phyloP scores from a whole-genome alignment of 2,797 vertebrate genomes.

The Coluber constrictor region DNA sequence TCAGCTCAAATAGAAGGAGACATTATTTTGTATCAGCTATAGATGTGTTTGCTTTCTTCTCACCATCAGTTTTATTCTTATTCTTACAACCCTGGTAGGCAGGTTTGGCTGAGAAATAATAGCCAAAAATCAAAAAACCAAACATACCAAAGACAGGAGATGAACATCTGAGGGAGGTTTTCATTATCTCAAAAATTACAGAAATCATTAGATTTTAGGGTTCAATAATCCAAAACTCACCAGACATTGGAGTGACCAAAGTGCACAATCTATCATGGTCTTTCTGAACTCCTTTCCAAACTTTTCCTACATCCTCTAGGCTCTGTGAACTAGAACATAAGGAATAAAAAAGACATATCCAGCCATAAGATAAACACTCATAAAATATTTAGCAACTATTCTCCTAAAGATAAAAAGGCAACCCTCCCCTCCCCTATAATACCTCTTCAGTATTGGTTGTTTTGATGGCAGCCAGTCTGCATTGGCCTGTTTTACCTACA shows the following conservation, averaged over 20 bases:
- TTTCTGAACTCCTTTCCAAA: conserved; percentile 62
- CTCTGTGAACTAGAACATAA: conserved; percentile 62
- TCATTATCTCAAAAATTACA: not conserved
- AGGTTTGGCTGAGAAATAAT: not conserved
- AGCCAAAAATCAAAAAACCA: not conserved
- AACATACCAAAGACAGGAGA: not conserved
- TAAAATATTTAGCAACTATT: not conserved
- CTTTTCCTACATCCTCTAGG: conserved; percentile 65
- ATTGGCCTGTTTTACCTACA: conserved; percentile 87
- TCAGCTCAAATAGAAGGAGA: not conserved
- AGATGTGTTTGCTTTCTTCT: not conserved
- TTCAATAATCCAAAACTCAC: conserved; percentile 71
- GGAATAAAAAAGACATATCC: conserved; percentile 8
- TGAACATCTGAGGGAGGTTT: not conserved
- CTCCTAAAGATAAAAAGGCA: not conserved
- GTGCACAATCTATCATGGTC: conserved; percentile 66
- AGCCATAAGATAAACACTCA: not conserved
- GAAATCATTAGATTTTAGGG: not conserved
- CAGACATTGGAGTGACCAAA: conserved; percentile 79
- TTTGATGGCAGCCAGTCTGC: conserved; percentile 84
- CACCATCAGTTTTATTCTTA: not conserved
- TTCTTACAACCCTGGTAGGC: not conserved
- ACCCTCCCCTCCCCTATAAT: conserved; percentile 8
- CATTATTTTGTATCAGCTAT: not conserved
- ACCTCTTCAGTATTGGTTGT: conserved; percentile 85